Base-by-base conservation (phyloP, 2,797 vertebrate species). In the Margarornis squamiger region DNA sequence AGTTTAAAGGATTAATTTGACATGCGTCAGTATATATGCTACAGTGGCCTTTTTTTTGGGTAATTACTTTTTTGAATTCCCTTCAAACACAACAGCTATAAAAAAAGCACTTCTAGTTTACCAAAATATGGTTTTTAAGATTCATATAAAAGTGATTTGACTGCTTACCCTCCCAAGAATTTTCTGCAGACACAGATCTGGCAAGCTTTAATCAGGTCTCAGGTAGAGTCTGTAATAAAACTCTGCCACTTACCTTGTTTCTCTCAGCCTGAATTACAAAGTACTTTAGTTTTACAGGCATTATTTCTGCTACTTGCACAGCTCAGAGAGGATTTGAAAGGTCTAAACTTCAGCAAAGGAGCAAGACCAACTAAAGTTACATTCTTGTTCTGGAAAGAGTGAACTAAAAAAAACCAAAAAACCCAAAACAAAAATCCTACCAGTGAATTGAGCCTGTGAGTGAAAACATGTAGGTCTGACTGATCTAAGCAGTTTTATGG, bases 121-220 rank as follows among this genome's bases (percentile, higher is more conserved):
- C 24, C 63, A 54, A 70, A 95, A 91, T 22, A 51, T 43, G 46
- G 58, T 41, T 2, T 85, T 91, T 46, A 90, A 90, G 62, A 58
- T 89, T 41, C 13, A 87, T 10, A 23, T 55, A 73, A 81, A 90
- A 58, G 36, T 57, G 19, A 78, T 81, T 49, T 61, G 62, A 91
- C 41, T 90, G 59, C 55, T 90, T 67, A 71, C 43, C 66, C 68
- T 92, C 86, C 48, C 90, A 77, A 57, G 92, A 24, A 93, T 43
- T 90, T 93, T 90, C 86, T 94, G n/a, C 65, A 94, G 93, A 62
- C 57, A 84, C 57, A 86, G 65, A 96, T 91, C 89, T 97, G 86
- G 80, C 77, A 91, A 83, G 80, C 71, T 93, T 97, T 95, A 95
- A 78, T 96, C 54, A 75, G 73, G 46, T 92, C 92, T 96, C 86